phyloP scores from a whole-genome alignment of 2,797 vertebrate species.

The Danio kyathit region DNA sequence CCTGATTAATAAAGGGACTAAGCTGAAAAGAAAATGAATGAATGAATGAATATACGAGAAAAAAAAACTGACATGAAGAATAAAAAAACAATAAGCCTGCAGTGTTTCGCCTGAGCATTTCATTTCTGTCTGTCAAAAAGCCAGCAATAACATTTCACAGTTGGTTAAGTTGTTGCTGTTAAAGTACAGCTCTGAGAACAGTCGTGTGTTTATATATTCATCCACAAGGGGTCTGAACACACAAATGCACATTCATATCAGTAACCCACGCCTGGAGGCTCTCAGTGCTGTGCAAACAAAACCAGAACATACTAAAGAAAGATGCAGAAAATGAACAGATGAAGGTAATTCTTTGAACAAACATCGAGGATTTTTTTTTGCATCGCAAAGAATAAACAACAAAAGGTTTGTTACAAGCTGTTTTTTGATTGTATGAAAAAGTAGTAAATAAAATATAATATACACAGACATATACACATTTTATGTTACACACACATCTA shows the following conservation, averaged over 20 bases:
- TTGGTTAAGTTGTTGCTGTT: neutral
- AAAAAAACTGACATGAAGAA: too few relatives aligned
- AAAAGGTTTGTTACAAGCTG: neutral
- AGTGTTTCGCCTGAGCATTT: too few relatives aligned
- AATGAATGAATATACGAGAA: too few relatives aligned
- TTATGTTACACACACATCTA: too few relatives aligned
- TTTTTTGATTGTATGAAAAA: too few relatives aligned
- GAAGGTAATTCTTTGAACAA: neutral
- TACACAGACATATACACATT: too few relatives aligned
- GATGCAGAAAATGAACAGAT: neutral
- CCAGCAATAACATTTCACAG: neutral
- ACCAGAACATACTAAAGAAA: neutral
- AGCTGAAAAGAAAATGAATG: too few relatives aligned
- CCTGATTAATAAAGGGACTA: too few relatives aligned
- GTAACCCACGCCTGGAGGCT: constrained; percentile 30
- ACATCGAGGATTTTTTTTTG: neutral
- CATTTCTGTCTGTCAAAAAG: neutral
- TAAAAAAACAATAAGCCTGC: too few relatives aligned
- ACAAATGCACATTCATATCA: constrained; percentile 46
- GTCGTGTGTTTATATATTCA: constrained; percentile 22
- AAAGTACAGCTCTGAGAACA: constrained; percentile 6
- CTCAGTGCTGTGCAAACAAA: constrained; percentile 47
- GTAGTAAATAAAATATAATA: too few relatives aligned
- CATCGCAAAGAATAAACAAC: neutral
- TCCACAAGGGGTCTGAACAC: constrained; percentile 27